Percentiles rank a stretch among this genome's conserved stretches.
Evolutionary conservation across 2,888 invertebrate genomes (phyloP).

Genomic region (Plusia festucae): DNA sequence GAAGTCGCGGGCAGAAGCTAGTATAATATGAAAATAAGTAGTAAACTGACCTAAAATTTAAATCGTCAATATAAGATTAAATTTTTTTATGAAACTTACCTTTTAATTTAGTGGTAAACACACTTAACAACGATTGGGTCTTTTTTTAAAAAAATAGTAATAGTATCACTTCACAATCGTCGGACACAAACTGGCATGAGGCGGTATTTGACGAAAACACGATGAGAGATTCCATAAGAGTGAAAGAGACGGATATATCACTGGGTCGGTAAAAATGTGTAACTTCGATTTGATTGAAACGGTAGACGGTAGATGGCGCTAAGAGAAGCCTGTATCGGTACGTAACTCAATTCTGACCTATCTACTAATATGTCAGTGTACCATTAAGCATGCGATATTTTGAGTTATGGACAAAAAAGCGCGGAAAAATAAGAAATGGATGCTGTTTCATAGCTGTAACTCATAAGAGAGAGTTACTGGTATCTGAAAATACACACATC

Average conservation of each 20-base stretch:
- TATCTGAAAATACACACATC: too few relatives aligned
- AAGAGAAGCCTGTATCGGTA: background rate
- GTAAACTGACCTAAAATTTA: slow-evolving; percentile 31
- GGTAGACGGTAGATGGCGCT: slow-evolving; percentile 14
- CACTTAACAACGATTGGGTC: slow-evolving; percentile 30
- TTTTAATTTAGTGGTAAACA: slow-evolving; percentile 25
- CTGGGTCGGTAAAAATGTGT: slow-evolving; percentile 14
- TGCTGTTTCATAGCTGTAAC: too few relatives aligned
- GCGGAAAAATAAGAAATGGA: too few relatives aligned
- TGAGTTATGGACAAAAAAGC: too few relatives aligned
- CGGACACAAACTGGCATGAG: slow-evolving; percentile 34
- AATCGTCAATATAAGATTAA: slow-evolving; percentile 28
- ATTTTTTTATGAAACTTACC: slow-evolving; percentile 32
- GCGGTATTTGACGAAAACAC: slow-evolving; percentile 29
- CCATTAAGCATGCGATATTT: background rate
- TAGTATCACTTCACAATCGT: slow-evolving; percentile 25
- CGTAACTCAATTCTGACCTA: background rate
- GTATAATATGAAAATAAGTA: slow-evolving; percentile 23
- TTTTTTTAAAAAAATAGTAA: slow-evolving; percentile 29
- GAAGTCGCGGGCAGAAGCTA: too few relatives aligned
- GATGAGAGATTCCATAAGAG: slow-evolving; percentile 31
- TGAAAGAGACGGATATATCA: slow-evolving; percentile 34
- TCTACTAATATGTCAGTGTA: background rate
- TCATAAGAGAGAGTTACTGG: too few relatives aligned
- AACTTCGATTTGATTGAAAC: slow-evolving; percentile 20